A percentile compares a stretch with the other conserved stretches of the same genome.
Conservation (phyloP, 2,888 invertebrate species). For the Sipha maydis region DNA sequence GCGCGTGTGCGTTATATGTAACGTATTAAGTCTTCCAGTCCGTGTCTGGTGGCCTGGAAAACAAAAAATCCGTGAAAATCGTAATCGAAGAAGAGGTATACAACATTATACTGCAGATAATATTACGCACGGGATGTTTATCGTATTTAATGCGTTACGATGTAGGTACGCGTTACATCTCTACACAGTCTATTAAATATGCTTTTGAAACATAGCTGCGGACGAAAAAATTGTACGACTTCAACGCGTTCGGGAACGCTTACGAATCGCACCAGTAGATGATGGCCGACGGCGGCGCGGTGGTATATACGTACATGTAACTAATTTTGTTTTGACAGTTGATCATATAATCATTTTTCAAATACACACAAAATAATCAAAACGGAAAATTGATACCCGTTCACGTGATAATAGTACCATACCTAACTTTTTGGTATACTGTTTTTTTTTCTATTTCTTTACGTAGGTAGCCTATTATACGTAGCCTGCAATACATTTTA, state of each 20-base stretch:
- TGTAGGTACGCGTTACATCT: too few species aligned
- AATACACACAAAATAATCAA: not conserved
- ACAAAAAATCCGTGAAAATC: conserved; percentile 41
- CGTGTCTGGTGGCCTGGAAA: conserved; percentile 56
- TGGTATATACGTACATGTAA: not conserved
- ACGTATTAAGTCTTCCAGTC: conserved; percentile 24
- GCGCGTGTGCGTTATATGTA: not conserved
- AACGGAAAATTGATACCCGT: not conserved
- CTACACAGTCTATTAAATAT: too few species aligned
- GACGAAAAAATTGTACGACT: not conserved
- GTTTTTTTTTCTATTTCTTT: not conserved
- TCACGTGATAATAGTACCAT: not conserved
- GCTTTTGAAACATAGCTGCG: not conserved
- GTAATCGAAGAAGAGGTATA: not conserved
- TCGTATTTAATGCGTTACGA: not conserved
- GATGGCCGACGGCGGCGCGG: not conserved
- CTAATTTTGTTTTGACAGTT: not conserved
- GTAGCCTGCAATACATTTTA: not conserved
- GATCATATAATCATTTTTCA: not conserved
- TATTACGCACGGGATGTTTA: not conserved
- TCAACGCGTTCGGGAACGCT: not conserved
- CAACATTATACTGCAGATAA: not conserved
- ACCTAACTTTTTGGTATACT: not conserved
- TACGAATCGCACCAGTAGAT: not conserved
- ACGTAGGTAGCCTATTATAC: not conserved